A percentile compares a stretch with the other conserved stretches of the same genome.
phyloP scores from a whole-genome alignment of 2,113 vertebrate genomes.

The Pachypanchax playfairii region DNA sequence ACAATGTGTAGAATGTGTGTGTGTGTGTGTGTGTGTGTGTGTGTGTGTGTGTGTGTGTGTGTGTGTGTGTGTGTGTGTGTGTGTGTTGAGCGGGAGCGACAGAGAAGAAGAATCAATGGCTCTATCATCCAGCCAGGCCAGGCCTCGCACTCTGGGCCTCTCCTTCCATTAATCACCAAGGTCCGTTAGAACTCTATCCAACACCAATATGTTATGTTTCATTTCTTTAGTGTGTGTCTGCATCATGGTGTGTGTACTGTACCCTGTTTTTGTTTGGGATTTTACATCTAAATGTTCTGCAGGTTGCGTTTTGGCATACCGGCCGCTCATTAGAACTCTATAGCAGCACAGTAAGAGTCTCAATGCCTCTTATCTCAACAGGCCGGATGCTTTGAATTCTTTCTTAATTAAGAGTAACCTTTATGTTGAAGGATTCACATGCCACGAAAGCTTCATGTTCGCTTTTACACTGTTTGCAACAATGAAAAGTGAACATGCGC shows the following conservation, averaged over 20 bases:
- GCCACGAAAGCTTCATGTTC: conserved; percentile 47
- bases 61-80: not conserved
- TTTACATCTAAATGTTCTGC: not conserved
- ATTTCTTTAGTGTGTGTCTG: conserved; percentile 12
- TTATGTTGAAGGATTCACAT: conserved; percentile 48
- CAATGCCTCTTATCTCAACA: conserved; percentile 60
- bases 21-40: not conserved
- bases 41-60: not conserved
- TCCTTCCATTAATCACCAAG: conserved; percentile 49
- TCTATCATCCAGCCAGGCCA: conserved; percentile 51
- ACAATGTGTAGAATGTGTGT: not conserved
- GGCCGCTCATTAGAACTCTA: conserved; percentile 56
- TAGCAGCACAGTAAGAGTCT: conserved; percentile 25
- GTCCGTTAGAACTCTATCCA: conserved; percentile 5
- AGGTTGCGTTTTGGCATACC: conserved; percentile 35
- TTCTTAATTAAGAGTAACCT: conserved; percentile 70
- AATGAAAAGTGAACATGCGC: conserved; percentile 35
- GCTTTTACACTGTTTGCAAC: conserved; percentile 51
- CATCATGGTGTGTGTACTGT: not conserved
- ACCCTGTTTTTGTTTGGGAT: not conserved
- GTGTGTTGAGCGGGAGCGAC: not conserved
- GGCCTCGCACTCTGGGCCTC: conserved; percentile 34
- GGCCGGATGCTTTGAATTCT: conserved; percentile 43
- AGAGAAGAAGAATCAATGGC: conserved; percentile 47
- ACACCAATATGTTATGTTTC: conserved; percentile 19